Conservation (phyloP, 2,113 vertebrate species). For the Scomber colias region DNA sequence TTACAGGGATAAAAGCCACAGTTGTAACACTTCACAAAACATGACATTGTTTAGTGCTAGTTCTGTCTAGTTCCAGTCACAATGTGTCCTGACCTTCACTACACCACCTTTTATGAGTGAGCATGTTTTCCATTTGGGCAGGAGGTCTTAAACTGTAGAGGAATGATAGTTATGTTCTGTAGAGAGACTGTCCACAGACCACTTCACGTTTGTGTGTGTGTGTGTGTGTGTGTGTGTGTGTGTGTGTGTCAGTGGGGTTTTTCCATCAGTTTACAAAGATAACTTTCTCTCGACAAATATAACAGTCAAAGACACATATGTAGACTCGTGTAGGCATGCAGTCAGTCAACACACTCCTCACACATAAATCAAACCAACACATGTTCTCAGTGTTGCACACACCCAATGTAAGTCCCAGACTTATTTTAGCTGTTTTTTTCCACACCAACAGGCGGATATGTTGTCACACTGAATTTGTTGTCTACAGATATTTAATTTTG, state of each 20-base stretch:
- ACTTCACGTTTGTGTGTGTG: background rate
- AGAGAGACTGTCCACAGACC: slow-evolving; percentile 22
- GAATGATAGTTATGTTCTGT: slow-evolving; percentile 35
- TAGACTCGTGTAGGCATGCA: slow-evolving; percentile 15
- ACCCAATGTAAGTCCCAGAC: background rate
- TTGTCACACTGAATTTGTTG: background rate
- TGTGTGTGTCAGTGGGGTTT: slow-evolving; percentile 4
- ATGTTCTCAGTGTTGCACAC: background rate
- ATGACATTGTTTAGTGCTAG: background rate
- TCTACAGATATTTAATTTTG: background rate
- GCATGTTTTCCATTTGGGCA: slow-evolving; percentile 24
- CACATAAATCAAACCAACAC: slow-evolving; percentile 40
- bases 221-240: slow-evolving; percentile 3
- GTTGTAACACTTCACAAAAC: no score
- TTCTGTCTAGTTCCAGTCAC: slow-evolving; percentile 6
- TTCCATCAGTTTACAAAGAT: slow-evolving; percentile 38
- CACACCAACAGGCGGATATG: background rate
- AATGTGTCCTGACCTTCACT: slow-evolving; percentile 29
- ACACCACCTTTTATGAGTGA: background rate
- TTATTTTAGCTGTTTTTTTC: slow-evolving; percentile 19
- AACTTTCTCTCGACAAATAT: slow-evolving; percentile 48
- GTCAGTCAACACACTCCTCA: slow-evolving; percentile 33
- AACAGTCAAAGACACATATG: slow-evolving; percentile 31
- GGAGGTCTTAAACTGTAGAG: slow-evolving; percentile 41
- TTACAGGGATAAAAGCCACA: background rate